Conservation (phyloP, 2,797 vertebrate species). For the Lutjanus campechanus region DNA sequence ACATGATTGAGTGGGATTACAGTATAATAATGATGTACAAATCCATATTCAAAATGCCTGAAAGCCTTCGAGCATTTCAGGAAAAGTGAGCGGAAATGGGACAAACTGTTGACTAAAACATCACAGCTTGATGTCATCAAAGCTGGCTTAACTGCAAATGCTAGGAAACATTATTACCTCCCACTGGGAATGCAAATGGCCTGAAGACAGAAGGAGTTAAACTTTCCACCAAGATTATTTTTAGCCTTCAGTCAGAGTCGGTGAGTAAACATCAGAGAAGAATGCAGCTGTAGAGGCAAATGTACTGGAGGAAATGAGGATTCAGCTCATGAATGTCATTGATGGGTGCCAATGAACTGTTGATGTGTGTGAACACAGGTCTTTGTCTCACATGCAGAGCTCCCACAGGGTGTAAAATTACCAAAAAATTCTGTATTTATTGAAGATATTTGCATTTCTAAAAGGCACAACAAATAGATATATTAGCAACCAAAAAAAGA, state of each 20-base stretch:
- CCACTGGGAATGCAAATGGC: constrained; percentile 27
- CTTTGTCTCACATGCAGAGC: constrained; percentile 8
- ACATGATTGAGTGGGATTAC: constrained; percentile 21
- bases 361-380: not conserved
- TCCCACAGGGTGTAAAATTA: not conserved
- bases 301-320: constrained; percentile 31
- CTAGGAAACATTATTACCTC: constrained; percentile 19
- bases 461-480: not conserved
- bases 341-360: constrained; percentile 27
- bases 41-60: constrained; percentile 26
- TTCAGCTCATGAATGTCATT: constrained; percentile 41
- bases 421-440: not conserved
- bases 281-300: constrained; percentile 30
- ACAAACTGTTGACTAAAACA: constrained; percentile 26
- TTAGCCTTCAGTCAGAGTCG: constrained; percentile 26
- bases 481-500: not conserved
- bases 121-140: constrained; percentile 36
- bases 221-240: constrained; percentile 34
- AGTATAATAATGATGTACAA: constrained; percentile 9
- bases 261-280: constrained; percentile 30
- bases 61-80: constrained; percentile 2
- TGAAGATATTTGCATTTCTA: not conserved
- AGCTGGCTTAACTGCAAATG: constrained; percentile 27
- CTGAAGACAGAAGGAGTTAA: constrained; percentile 38
- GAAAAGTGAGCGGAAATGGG: constrained; percentile 32